A percentile compares a stretch with the other conserved stretches of the same genome.
Evolutionary conservation across 2,888 invertebrate genomes (phyloP).

Genomic region (Drosophila trichaetosa): DNA sequence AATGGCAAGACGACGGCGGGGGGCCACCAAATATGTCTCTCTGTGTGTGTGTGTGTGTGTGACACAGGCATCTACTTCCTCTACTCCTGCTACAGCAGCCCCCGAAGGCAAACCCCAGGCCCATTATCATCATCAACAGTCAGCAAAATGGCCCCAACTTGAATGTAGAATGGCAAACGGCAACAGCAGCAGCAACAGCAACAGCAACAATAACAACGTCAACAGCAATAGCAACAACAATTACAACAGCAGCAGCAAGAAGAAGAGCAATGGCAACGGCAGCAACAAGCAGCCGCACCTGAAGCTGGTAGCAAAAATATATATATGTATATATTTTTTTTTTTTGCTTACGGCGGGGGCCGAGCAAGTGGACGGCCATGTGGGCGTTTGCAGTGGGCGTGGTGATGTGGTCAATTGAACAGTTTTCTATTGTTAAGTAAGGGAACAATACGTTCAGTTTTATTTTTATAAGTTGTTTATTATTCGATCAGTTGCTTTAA

Average conservation of each 20-base stretch:
- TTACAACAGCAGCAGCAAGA: conserved; percentile 29
- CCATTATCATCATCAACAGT: conserved; percentile 79
- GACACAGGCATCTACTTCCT: conserved; percentile 21
- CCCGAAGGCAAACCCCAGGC: conserved; percentile 57
- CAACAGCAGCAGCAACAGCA: conserved; percentile 39
- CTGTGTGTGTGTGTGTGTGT: conserved; percentile 3
- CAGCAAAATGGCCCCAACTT: conserved; percentile 75
- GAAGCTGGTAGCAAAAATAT: conserved; percentile 59
- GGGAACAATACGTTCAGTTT: neutral
- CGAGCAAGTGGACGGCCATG: conserved; percentile 21
- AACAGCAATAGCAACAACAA: conserved; percentile 31
- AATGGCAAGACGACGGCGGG: conserved; percentile 10
- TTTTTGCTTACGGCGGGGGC: neutral
- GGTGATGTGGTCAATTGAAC: conserved; percentile 35
- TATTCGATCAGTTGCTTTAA: neutral
- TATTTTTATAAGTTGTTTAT: neutral
- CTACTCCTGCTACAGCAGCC: conserved; percentile 1
- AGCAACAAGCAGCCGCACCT: conserved; percentile 76
- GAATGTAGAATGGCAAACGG: conserved; percentile 54
- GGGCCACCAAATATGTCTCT: neutral
- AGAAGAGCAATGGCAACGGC: conserved; percentile 33
- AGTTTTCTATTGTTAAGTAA: conserved; percentile 18
- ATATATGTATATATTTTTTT: no score
- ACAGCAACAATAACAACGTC: conserved; percentile 15
- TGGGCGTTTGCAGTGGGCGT: conserved; percentile 32